These are phyloP conservation scores for Fulica atra DNA, from an alignment of 2,113 vertebrate species.

Conservation along the genomic window DNA sequence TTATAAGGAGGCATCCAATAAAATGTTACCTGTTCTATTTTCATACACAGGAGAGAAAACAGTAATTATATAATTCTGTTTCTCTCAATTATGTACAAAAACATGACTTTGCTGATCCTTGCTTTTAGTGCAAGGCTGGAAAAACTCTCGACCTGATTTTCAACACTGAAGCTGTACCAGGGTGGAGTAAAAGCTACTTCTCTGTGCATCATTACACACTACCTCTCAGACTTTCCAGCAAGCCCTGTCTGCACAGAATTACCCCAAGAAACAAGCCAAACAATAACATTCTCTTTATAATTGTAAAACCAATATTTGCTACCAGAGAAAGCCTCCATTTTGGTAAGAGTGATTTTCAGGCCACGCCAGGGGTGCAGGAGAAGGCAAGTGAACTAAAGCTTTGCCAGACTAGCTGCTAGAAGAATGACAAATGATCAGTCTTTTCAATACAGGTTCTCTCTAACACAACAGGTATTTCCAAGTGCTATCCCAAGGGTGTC, in stretches of 20 bases:
- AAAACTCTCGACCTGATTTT: not conserved
- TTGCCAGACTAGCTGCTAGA: not conserved
- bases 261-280: not conserved
- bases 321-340: not conserved
- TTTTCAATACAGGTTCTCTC: not conserved
- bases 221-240: not conserved
- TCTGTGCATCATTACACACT: not conserved
- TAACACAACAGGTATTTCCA: not conserved
- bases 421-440: not conserved
- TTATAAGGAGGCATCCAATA: not conserved
- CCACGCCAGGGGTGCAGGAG: not conserved
- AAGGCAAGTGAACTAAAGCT: not conserved
- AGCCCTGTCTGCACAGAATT: not conserved
- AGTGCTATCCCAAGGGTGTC: not conserved
- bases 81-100: not conserved
- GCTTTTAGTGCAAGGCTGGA: not conserved
- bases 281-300: not conserved
- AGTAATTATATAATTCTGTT: not conserved
- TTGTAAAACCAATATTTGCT: not conserved
- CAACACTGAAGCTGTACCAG: not conserved
- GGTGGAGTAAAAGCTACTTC: not conserved
- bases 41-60: not conserved
- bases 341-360: not conserved
- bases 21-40: not conserved
- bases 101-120: not conserved